These are phyloP conservation scores for Cephalopterus ornatus DNA, from an alignment of 2,113 vertebrate genomes.

Conservation along the genomic window DNA sequence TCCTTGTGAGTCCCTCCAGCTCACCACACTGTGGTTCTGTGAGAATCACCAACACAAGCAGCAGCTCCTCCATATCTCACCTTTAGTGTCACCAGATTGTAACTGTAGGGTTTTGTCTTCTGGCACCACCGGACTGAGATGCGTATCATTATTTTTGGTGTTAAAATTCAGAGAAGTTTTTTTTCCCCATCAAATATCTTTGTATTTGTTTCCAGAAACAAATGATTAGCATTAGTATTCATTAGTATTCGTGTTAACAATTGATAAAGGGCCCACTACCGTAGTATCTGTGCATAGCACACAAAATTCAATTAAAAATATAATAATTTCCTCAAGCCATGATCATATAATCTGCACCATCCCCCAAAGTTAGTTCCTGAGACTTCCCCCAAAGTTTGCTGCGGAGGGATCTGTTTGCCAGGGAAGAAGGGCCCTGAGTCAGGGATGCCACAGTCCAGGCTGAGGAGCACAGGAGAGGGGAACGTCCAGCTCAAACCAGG, in stretches of 20 bases:
- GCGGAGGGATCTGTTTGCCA: neutral
- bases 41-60: accelerated
- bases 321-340: slow-evolving; percentile 62
- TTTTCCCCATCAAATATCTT: neutral
- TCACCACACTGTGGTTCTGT: neutral
- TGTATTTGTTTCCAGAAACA: slow-evolving; percentile 65
- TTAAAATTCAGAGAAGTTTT: slow-evolving; percentile 18
- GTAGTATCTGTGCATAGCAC: slow-evolving; percentile 47
- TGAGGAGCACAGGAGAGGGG: neutral
- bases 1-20: neutral
- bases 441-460: neutral
- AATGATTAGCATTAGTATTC: slow-evolving; percentile 65
- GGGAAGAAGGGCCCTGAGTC: neutral
- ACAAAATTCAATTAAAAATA: slow-evolving; percentile 67
- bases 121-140: neutral
- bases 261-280: slow-evolving; percentile 59
- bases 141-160: neutral
- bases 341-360: slow-evolving; percentile 30
- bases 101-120: neutral
- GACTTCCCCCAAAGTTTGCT: slow-evolving; percentile 5
- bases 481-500: neutral
- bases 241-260: slow-evolving; percentile 64
- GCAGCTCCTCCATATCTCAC: neutral
- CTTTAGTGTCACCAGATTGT: neutral
- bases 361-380: neutral